Evolutionary conservation across 1,140 invertebrate species (phyloP).

Genomic region (Hetaerina americana): DNA sequence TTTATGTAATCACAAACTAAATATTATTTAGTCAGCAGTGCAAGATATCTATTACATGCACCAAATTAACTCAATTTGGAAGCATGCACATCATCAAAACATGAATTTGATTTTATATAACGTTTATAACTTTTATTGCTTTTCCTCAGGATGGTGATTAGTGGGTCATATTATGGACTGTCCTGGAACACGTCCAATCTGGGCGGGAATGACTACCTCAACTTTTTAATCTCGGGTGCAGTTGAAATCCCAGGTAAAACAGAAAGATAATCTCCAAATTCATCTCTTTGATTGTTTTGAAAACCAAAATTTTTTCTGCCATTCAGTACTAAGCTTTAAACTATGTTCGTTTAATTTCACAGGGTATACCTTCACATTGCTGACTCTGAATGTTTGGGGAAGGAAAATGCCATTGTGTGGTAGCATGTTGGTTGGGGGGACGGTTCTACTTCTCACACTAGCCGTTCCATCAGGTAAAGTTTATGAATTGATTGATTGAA

Average conservation of each 20-base stretch:
- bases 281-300: too few relatives aligned
- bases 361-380: conserved; percentile 50
- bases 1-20: too few relatives aligned
- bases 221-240: conserved; percentile 58
- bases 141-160: conserved; percentile 58
- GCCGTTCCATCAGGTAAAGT: conserved; percentile 41
- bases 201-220: conserved; percentile 56
- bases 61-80: neutral
- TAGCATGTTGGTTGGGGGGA: conserved; percentile 53
- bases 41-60: too few relatives aligned
- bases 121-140: conserved; percentile 13
- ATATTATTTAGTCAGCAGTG: too few relatives aligned
- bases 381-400: conserved; percentile 57
- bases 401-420: conserved; percentile 52
- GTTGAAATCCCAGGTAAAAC: conserved; percentile 55
- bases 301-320: too few relatives aligned
- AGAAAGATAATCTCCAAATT: neutral
- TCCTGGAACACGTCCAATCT: conserved; percentile 65
- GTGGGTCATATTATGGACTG: conserved; percentile 66
- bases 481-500: too few relatives aligned
- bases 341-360: too few relatives aligned
- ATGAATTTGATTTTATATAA: too few relatives aligned
- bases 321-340: too few relatives aligned
- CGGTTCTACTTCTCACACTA: conserved; percentile 41
- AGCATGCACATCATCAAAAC: neutral